Percentiles rank a stretch among this genome's conserved stretches.
Conservation (phyloP, 2,797 vertebrate genomes). For the Knipowitschia caucasica region DNA sequence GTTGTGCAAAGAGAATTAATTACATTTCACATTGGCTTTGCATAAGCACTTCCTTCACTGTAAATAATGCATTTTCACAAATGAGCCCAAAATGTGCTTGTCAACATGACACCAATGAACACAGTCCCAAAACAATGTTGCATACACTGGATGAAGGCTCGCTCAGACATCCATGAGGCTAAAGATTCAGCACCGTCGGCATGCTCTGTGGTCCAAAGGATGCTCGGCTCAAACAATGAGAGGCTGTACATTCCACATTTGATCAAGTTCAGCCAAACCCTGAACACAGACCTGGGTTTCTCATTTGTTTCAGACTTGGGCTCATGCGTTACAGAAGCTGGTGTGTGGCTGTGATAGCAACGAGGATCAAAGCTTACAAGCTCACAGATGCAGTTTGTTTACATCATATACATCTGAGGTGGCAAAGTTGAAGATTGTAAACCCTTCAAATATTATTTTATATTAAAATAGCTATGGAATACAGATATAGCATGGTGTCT, state of each 20-base stretch:
- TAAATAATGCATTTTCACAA: conserved; percentile 67
- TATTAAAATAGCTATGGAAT: conserved; percentile 65
- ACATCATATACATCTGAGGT: conserved; percentile 47
- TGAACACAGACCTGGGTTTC: conserved; percentile 44
- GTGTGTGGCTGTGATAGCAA: conserved; percentile 54
- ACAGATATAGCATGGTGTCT: conserved; percentile 57
- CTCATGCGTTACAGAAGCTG: conserved; percentile 67
- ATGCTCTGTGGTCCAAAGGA: conserved; percentile 45
- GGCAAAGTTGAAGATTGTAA: conserved; percentile 67
- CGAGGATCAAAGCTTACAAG: conserved; percentile 54
- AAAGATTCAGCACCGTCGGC: conserved; percentile 47
- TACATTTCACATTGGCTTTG: conserved; percentile 66
- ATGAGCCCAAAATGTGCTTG: conserved; percentile 63
- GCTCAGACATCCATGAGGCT: conserved; percentile 54
- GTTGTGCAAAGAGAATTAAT: conserved; percentile 65
- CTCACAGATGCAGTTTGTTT: conserved; percentile 44
- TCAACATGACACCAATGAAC: conserved; percentile 35
- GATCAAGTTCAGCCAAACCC: conserved; percentile 55
- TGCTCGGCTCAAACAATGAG: conserved; percentile 34
- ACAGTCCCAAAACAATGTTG: conserved; percentile 33
- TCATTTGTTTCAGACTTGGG: conserved; percentile 46
- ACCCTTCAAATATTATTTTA: conserved; percentile 59
- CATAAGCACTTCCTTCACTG: conserved; percentile 64
- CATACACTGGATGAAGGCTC: conserved; percentile 50
- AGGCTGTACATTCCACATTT: conserved; percentile 65